Base-by-base conservation (phyloP, 2,113 vertebrate genomes). In the Benitochromis conjunctus region DNA sequence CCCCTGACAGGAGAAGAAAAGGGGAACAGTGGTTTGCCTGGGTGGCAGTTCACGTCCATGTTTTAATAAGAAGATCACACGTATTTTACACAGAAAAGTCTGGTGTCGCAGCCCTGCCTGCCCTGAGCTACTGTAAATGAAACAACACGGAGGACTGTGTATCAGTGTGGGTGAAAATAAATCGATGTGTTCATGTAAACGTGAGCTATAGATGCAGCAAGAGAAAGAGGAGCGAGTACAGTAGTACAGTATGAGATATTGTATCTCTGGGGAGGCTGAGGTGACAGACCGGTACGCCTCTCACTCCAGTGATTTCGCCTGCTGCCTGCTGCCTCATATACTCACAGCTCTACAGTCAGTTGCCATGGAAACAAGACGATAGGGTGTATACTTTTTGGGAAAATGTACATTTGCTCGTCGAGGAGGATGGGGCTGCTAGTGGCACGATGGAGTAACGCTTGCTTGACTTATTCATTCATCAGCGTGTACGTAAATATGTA, bases 311-410 rank as follows among this genome's bases (percentile, higher is more conserved):
- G 92, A 94, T 88, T 93, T 92, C 11, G 88, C 91, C 82, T 89
- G 88, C 89, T 31, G 88, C 90, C 92, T 90, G 85, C 92, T 91
- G 90, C 91, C 83, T 93, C 85, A 84, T 91, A 94, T 92, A 92
- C 86, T 83, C 90, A 90, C 90, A 90, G 94, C 89, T 85, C 92
- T 92, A 95, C 91, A 86, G 89, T 90, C 92, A 93, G 96, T 96
- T 96, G 88, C 94, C 94, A 96, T 96, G 95, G 96, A 94, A 96
- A 97, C 96, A 94, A 89, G 90, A 88, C 80, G 90, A 95, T 94
- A 92, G 89, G 92, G 90, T 91, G 88, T 94, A 92, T 92, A 88
- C 92, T 88, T 93, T 88, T 86, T 79, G 80, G 90, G 81, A 83
- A 92, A 86, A 87, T 93, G 88, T 94, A 90, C 84, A 94, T 92